phyloP scores from a whole-genome alignment of 1,140 invertebrate genomes.

The Trachelipus rathkii region DNA sequence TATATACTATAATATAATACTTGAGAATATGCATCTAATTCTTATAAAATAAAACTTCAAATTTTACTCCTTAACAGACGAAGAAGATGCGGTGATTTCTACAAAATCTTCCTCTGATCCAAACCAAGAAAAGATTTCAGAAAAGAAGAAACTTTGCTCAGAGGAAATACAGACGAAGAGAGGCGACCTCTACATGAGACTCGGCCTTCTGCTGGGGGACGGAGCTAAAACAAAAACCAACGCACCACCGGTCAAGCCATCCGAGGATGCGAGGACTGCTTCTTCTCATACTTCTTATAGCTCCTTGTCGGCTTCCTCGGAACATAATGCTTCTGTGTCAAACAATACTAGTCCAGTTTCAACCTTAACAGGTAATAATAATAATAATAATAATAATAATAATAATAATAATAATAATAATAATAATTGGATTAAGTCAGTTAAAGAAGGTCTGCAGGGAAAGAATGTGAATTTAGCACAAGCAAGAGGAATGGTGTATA shows the following conservation, averaged over 20 bases:
- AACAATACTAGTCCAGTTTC: slow-evolving; percentile 82
- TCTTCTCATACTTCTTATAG: slow-evolving; percentile 46
- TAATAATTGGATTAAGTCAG: too few relatives aligned
- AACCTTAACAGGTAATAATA: slow-evolving; percentile 67
- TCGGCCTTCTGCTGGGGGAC: slow-evolving; percentile 75
- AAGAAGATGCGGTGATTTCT: not conserved
- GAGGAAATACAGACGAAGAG: slow-evolving; percentile 17
- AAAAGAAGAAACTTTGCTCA: not conserved
- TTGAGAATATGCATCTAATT: too few relatives aligned
- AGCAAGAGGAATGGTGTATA: too few relatives aligned
- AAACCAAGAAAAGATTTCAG: too few relatives aligned
- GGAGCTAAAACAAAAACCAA: slow-evolving; percentile 37
- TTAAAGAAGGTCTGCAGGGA: too few relatives aligned
- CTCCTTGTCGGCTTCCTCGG: slow-evolving; percentile 57
- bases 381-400: too few relatives aligned
- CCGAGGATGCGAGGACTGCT: slow-evolving; percentile 31
- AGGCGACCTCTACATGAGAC: slow-evolving; percentile 67
- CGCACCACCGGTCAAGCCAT: slow-evolving; percentile 28
- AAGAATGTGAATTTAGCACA: too few relatives aligned
- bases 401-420: too few relatives aligned
- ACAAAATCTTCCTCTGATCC: not conserved
- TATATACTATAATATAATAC: too few relatives aligned
- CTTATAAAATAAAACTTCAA: too few relatives aligned
- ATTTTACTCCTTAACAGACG: not conserved
- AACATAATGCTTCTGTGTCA: slow-evolving; percentile 72